Percentiles rank a stretch among this genome's conserved stretches.
Conservation (phyloP, 2,113 vertebrate species). For the human (Homo sapiens) region GRCh38 chr4:85907001-85907500, state of each 20-base stretch:
- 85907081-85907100: slow-evolving; percentile 1
- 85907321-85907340: not conserved
- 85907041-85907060: slow-evolving; percentile 36
- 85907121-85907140: not conserved
- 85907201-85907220: not conserved
- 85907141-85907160: not conserved
- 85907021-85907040: slow-evolving; percentile 34
- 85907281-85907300: not conserved
- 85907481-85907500: slow-evolving; percentile 2
- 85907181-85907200: slow-evolving; percentile 6
- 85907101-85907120: slow-evolving; percentile 10
- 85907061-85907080: slow-evolving; percentile 46
- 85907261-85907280: not conserved
- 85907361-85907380: not conserved
- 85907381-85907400: not conserved
- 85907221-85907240: not conserved
- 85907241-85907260: slow-evolving; percentile 16
- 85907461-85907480: not conserved
- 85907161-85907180: not conserved
- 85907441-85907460: not conserved
- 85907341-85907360: not conserved
- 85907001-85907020: not conserved
- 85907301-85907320: slow-evolving; percentile 24
- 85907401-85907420: not conserved
- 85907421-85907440: not conserved